Conservation (phyloP, 2,888 invertebrate genomes). For the Spilosoma lubricipeda region DNA sequence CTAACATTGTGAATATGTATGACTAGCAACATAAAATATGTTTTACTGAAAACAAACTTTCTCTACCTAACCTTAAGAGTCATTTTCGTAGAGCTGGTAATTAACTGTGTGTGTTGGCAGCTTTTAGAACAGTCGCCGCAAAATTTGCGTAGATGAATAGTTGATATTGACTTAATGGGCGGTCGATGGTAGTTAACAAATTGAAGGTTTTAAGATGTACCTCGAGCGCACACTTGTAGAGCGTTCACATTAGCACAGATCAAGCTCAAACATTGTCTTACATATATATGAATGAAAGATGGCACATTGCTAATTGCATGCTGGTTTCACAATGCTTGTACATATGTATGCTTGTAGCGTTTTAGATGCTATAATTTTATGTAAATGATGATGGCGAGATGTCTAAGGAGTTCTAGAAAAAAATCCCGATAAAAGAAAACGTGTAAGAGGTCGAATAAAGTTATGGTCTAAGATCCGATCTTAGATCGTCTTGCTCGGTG, state of each 20-base stretch:
- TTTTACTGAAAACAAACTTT: background rate
- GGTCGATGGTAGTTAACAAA: background rate
- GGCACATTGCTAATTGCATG: slow-evolving; percentile 1
- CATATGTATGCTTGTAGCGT: background rate
- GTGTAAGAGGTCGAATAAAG: background rate
- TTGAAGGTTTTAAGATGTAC: background rate
- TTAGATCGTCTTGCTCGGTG: no score
- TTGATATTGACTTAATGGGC: background rate
- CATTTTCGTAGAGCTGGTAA: background rate
- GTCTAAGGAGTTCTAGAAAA: background rate
- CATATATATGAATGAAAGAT: background rate
- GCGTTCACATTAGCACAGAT: background rate
- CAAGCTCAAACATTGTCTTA: background rate
- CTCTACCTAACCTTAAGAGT: background rate
- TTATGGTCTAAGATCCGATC: no score
- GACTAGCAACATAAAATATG: background rate
- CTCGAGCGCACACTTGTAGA: background rate
- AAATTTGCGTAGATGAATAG: background rate
- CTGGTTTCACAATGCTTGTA: background rate
- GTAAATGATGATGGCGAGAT: background rate
- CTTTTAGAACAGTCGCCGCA: background rate
- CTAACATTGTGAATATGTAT: background rate
- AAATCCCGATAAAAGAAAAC: background rate
- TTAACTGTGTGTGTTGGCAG: background rate
- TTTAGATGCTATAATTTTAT: background rate